These are phyloP conservation scores for Etheostoma spectabile DNA, from an alignment of 2,113 vertebrate genomes.

Conservation along the genomic window DNA sequence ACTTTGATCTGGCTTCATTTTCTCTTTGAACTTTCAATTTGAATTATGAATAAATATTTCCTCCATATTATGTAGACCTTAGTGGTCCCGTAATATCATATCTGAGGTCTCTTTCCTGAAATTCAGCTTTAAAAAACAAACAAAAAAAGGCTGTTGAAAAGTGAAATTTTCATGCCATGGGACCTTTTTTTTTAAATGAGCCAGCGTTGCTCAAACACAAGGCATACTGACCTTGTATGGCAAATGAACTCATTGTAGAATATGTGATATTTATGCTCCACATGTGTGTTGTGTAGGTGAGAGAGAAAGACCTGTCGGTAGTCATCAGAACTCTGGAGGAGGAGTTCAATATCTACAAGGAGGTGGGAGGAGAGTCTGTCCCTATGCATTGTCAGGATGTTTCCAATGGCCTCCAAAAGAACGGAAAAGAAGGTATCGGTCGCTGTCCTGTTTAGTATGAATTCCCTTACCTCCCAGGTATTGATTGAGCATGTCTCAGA, in stretches of 20 bases:
- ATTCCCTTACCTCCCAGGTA: not conserved
- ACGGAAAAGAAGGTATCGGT: slow-evolving; percentile 80
- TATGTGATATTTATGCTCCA: not conserved
- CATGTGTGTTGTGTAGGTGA: slow-evolving; percentile 83
- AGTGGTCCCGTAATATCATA: no score
- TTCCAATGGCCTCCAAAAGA: slow-evolving; percentile 88
- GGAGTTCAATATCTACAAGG: slow-evolving; percentile 94
- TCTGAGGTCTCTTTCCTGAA: no score
- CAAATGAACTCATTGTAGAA: not conserved
- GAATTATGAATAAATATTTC: no score
- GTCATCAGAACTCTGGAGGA: slow-evolving; percentile 91
- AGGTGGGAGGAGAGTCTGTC: slow-evolving; percentile 90
- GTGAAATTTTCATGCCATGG: no score
- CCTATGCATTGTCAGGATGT: slow-evolving; percentile 83
- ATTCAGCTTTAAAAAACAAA: no score
- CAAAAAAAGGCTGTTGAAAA: no score
- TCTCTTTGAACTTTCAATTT: no score
- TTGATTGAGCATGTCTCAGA: not conserved
- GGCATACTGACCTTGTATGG: not conserved
- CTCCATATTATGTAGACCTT: no score
- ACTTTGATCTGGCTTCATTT: no score
- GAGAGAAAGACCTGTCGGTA: slow-evolving; percentile 92
- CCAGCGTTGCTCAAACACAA: not conserved
- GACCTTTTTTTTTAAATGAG: not conserved
- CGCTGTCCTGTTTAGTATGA: not conserved